phyloP scores from a whole-genome alignment of 2,113 vertebrate species.

The Aegotheles bennettii region DNA sequence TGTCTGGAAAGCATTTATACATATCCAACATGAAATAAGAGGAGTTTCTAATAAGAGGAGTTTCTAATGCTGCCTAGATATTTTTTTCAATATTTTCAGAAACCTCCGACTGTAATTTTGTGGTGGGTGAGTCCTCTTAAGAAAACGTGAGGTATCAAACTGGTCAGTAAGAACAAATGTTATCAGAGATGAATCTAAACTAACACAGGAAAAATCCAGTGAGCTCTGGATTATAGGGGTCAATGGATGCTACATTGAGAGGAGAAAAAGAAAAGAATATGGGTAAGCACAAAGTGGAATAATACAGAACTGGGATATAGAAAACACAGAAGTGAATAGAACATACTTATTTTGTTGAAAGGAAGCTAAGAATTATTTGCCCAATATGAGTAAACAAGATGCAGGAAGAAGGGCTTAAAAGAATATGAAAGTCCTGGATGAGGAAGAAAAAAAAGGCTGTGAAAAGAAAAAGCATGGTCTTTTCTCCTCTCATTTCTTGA shows the following conservation, averaged over 20 bases:
- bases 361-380: neutral
- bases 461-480: accelerated
- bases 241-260: accelerated
- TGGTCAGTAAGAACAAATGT: neutral
- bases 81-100: neutral
- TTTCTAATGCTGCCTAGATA: neutral
- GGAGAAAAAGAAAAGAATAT: neutral
- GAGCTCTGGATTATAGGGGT: neutral
- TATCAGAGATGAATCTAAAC: neutral
- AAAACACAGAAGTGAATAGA: neutral
- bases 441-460: neutral
- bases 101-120: neutral
- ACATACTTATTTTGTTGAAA: neutral
- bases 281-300: neutral
- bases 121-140: neutral
- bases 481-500: neutral
- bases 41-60: neutral
- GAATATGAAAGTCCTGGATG: neutral
- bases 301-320: neutral
- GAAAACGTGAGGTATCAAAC: neutral
- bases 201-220: neutral
- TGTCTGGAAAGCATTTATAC: neutral
- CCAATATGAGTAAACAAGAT: neutral
- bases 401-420: neutral
- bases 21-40: neutral